Conservation (phyloP, 2,113 vertebrate species). For the Sprattus sprattus region DNA sequence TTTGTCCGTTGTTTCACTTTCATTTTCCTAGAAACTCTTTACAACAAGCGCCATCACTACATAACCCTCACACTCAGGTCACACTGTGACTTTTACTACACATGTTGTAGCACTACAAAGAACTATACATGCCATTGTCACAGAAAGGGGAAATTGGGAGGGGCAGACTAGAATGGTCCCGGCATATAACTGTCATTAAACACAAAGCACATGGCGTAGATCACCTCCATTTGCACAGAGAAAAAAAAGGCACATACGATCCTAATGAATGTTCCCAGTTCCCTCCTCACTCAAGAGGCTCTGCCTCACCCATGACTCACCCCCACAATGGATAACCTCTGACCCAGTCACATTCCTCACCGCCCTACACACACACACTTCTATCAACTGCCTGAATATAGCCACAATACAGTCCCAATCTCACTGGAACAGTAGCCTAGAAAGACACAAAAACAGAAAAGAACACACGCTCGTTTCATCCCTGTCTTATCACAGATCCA, state of each 20-base stretch:
- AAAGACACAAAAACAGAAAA: background rate
- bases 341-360: conserved; percentile 33
- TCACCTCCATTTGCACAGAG: background rate
- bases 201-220: background rate
- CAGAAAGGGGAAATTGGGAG: too few relatives aligned
- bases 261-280: background rate
- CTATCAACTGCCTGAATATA: background rate
- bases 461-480: background rate
- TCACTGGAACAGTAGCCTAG: background rate
- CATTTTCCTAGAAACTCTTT: background rate
- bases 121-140: too few relatives aligned
- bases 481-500: conserved; percentile 32
- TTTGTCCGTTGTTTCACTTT: background rate
- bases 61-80: too few relatives aligned
- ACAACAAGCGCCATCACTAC: background rate
- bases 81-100: background rate
- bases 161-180: too few relatives aligned
- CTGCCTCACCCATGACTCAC: background rate
- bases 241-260: background rate
- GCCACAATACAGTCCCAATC: background rate
- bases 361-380: background rate
- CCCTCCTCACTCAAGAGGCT: background rate
- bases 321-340: conserved; percentile 46
- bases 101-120: too few relatives aligned
- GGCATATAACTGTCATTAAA: background rate